These are phyloP conservation scores for Cheilosia impressa DNA, from an alignment of 2,888 invertebrate genomes.

Conservation along the genomic window DNA sequence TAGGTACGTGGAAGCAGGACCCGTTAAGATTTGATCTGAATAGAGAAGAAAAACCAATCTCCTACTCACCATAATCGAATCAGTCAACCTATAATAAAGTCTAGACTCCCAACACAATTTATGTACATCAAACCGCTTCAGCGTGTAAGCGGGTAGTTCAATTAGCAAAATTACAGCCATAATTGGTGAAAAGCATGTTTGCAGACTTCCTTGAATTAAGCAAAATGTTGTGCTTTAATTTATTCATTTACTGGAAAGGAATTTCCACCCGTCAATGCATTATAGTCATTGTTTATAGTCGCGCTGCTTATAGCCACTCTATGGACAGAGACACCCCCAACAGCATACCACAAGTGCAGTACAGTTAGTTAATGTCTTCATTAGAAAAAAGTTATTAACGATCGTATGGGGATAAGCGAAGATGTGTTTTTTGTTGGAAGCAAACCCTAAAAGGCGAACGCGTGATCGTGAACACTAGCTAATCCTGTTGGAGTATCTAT, in stretches of 20 bases:
- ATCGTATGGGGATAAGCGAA: conserved; percentile 58
- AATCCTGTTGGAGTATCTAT: conserved; percentile 71
- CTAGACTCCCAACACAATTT: conserved; percentile 23
- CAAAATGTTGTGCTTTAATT: conserved; percentile 29
- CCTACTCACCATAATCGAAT: not conserved
- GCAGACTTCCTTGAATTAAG: conserved; percentile 16
- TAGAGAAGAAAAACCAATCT: too few relatives aligned
- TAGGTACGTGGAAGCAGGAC: too few relatives aligned
- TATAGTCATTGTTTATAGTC: not conserved
- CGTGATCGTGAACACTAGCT: conserved; percentile 74
- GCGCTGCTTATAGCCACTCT: not conserved
- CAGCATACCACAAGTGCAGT: conserved; percentile 14
- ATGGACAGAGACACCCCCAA: conserved; percentile 51
- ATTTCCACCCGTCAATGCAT: conserved; percentile 43
- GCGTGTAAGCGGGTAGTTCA: conserved; percentile 41
- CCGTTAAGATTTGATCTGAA: too few relatives aligned
- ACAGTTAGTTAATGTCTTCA: conserved; percentile 66
- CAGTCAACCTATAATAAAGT: not conserved
- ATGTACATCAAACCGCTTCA: conserved; percentile 13
- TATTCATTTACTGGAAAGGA: conserved; percentile 58
- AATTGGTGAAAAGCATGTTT: conserved; percentile 46
- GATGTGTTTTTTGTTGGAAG: conserved; percentile 16
- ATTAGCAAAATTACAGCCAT: conserved; percentile 58
- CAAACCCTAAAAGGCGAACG: conserved; percentile 70
- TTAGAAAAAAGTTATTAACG: conserved; percentile 73